phyloP scores from a whole-genome alignment of 92 coral and sea anemone genomes.

The Plumapathes pennacea region DNA sequence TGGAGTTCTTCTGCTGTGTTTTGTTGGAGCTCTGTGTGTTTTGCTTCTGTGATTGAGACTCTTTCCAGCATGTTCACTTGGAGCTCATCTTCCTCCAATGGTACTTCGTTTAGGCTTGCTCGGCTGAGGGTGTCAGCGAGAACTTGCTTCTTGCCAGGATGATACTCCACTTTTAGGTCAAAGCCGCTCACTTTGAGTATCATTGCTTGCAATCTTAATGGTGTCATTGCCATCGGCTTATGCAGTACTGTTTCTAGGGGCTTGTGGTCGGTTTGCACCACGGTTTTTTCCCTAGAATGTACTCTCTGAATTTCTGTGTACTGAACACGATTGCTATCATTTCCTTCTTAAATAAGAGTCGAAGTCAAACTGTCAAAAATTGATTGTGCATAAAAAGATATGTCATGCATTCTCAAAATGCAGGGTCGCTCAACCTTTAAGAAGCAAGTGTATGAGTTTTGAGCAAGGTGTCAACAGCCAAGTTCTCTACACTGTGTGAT shows the following conservation, averaged over 20 bases:
- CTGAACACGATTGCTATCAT: constrained; percentile 19
- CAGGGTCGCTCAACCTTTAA: too few species aligned
- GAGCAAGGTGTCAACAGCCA: too few species aligned
- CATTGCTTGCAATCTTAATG: constrained; percentile 12
- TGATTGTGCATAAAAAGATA: too few species aligned
- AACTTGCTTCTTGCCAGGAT: constrained; percentile 44
- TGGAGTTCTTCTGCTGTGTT: constrained; percentile 53
- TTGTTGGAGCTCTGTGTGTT: constrained; percentile 45
- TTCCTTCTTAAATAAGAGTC: background rate
- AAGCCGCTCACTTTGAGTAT: constrained; percentile 20
- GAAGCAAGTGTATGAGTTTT: too few species aligned
- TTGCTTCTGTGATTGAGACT: constrained; percentile 44
- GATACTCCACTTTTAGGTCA: constrained; percentile 57
- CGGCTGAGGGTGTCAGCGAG: constrained; percentile 54
- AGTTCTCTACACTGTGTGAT: too few species aligned
- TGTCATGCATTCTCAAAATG: too few species aligned
- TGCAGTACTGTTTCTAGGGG: constrained; percentile 27
- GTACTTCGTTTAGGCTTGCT: constrained; percentile 47
- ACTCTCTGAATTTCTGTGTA: constrained; percentile 49
- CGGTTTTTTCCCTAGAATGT: constrained; percentile 45
- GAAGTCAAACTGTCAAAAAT: too few species aligned
- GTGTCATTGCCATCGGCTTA: constrained; percentile 16
- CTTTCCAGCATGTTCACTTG: constrained; percentile 53
- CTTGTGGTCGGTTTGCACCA: constrained; percentile 49
- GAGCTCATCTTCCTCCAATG: constrained; percentile 41